Evolutionary conservation across 2,888 invertebrate genomes (phyloP).

Genomic region (Rhogogaster chlorosoma): DNA sequence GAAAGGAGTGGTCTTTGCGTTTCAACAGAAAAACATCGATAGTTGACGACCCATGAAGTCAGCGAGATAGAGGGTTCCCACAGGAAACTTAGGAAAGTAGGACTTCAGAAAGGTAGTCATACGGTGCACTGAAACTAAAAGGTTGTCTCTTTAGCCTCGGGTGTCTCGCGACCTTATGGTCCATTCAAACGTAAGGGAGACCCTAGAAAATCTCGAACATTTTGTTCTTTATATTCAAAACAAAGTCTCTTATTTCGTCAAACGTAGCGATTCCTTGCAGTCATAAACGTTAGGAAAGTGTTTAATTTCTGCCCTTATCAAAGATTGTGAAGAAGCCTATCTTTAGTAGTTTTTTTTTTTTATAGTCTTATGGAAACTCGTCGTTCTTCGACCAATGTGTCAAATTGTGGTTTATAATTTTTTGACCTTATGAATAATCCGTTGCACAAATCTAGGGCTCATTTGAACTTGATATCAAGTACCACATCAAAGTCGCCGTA

Average conservation of each 20-base stretch:
- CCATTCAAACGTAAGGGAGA: not conserved
- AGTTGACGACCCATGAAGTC: not conserved
- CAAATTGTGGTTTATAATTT: not conserved
- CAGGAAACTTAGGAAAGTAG: not conserved
- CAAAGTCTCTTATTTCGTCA: not conserved
- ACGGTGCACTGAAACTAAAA: constrained; percentile 4
- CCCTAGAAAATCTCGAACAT: not conserved
- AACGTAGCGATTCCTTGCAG: not conserved
- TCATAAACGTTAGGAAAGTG: not conserved
- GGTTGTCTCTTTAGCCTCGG: not conserved
- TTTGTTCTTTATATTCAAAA: not conserved
- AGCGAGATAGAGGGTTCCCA: not conserved
- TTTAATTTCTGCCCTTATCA: not conserved
- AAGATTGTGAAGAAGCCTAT: too few species aligned
- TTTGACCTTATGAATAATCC: not conserved
- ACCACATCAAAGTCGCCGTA: not conserved
- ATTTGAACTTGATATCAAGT: not conserved
- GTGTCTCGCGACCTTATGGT: not conserved
- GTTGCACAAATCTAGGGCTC: not conserved
- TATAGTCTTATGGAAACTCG: too few species aligned
- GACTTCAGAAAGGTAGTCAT: constrained; percentile 11
- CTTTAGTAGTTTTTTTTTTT: too few species aligned
- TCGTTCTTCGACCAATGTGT: not conserved
- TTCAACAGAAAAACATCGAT: not conserved
- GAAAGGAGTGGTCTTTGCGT: not conserved